Conservation (phyloP, 2,888 invertebrate species). For the Tetragonula carbonaria region DNA sequence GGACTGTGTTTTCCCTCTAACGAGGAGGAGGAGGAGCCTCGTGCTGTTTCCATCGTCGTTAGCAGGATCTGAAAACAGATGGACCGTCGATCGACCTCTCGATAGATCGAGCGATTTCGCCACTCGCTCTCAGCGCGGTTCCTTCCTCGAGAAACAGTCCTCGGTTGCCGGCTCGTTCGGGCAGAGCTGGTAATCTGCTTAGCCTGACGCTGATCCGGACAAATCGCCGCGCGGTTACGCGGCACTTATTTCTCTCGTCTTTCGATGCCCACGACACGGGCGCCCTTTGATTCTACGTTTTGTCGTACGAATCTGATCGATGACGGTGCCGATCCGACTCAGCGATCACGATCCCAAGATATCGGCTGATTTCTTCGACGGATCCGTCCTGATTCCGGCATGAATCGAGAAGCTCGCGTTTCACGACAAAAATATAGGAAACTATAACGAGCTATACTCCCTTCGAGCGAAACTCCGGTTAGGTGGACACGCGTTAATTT, state of each 20-base stretch:
- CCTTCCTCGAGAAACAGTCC: slow-evolving; percentile 47
- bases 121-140: slow-evolving; percentile 58
- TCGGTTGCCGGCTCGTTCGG: slow-evolving; percentile 72
- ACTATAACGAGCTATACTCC: no score
- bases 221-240: slow-evolving; percentile 85
- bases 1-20: no score
- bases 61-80: background rate
- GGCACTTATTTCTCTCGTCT: slow-evolving; percentile 77
- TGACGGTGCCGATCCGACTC: slow-evolving; percentile 61
- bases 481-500: background rate
- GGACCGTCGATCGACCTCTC: slow-evolving; percentile 36
- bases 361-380: background rate
- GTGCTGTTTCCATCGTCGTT: background rate
- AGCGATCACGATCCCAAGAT: slow-evolving; percentile 18
- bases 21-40: background rate
- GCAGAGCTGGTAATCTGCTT: slow-evolving; percentile 85
- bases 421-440: no score
- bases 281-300: slow-evolving; percentile 33
- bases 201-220: slow-evolving; percentile 87
- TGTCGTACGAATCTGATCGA: slow-evolving; percentile 66
- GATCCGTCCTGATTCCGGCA: no score
- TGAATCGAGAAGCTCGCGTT: no score
- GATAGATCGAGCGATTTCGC: slow-evolving; percentile 20
- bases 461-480: background rate
- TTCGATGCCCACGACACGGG: slow-evolving; percentile 54